phyloP scores from a whole-genome alignment of 2,888 invertebrate genomes.

The Clusia tigrina region DNA sequence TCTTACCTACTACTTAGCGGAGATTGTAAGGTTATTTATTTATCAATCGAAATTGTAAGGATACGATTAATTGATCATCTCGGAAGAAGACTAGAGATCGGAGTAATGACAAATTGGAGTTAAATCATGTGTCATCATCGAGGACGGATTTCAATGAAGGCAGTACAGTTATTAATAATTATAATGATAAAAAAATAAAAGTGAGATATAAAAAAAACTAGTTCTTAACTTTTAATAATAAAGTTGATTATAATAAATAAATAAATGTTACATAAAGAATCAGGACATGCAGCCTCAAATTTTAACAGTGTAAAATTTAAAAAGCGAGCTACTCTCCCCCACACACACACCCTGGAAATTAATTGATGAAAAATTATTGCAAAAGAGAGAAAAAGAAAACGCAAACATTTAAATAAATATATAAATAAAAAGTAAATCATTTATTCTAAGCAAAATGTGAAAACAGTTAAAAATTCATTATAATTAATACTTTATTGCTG shows the following conservation, averaged over 20 bases:
- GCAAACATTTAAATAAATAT: not conserved
- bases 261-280: slow-evolving; percentile 32
- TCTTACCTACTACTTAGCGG: not conserved
- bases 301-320: not conserved
- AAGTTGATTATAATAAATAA: slow-evolving; percentile 20
- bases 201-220: slow-evolving; percentile 10
- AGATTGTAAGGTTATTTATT: not conserved
- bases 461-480: slow-evolving; percentile 11
- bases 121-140: not conserved
- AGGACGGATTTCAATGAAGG: slow-evolving; percentile 2
- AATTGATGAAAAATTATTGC: not conserved
- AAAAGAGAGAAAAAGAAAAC: not conserved
- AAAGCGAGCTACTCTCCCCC: no score
- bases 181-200: slow-evolving; percentile 17
- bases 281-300: slow-evolving; percentile 13
- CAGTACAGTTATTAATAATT: slow-evolving; percentile 24
- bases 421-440: slow-evolving; percentile 7
- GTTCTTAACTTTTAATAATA: not conserved
- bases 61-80: not conserved
- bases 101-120: not conserved
- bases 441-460: slow-evolving; percentile 17
- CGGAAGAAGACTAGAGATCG: not conserved
- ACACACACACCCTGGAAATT: no score
- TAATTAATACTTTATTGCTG: slow-evolving; percentile 3
- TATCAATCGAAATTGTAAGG: not conserved